Conservation (phyloP, 2,797 vertebrate genomes). For the Falco columbarius region DNA sequence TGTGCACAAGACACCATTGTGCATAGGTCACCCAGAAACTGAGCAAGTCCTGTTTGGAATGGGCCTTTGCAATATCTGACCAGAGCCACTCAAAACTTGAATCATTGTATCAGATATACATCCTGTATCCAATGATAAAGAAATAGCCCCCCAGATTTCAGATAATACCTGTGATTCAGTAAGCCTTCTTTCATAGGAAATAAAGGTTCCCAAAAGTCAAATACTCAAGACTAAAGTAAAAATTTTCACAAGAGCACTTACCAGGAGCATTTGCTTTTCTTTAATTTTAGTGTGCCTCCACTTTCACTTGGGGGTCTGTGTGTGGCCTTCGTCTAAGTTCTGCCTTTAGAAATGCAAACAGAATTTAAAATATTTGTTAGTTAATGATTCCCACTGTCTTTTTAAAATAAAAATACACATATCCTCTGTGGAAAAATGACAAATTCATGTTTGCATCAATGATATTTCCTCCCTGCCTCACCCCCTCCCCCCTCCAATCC, state of each 20-base stretch:
- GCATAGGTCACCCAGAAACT: background rate
- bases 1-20: background rate
- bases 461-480: background rate
- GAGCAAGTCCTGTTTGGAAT: background rate
- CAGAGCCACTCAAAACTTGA: background rate
- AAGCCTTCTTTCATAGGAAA: background rate
- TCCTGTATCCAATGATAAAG: background rate
- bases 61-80: background rate
- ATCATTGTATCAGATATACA: background rate
- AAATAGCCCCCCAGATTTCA: background rate
- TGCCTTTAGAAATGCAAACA: background rate
- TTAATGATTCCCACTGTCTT: background rate
- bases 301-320: background rate
- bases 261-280: background rate
- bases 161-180: background rate
- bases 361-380: constrained; percentile 32
- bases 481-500: background rate
- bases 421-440: constrained; percentile 24
- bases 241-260: background rate
- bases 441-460: background rate
- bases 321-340: background rate
- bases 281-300: background rate
- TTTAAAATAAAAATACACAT: constrained; percentile 2
- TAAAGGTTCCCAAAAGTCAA: background rate
- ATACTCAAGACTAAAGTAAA: background rate